Evolutionary conservation across 1,140 invertebrate species (phyloP).

Genomic region (Lepeophtheirus salmonis): DNA sequence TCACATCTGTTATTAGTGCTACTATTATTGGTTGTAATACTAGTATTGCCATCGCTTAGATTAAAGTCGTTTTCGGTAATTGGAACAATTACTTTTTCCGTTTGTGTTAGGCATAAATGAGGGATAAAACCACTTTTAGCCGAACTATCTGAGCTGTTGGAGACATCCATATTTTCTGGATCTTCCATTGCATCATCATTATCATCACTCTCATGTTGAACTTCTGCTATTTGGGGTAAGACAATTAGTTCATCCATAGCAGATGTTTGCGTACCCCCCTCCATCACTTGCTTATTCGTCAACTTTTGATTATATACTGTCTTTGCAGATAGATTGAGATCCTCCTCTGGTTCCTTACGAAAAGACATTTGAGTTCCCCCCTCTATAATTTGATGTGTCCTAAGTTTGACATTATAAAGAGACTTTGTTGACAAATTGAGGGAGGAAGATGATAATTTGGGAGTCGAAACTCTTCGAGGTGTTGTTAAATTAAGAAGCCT

Average conservation of each 20-base stretch:
- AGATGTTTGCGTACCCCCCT: not conserved
- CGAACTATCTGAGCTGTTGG: too few species aligned
- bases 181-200: not conserved
- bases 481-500: not conserved
- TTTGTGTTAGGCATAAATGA: too few species aligned
- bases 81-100: not conserved
- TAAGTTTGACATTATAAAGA: not conserved
- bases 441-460: not conserved
- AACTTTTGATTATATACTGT: not conserved
- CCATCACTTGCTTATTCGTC: not conserved
- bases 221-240: not conserved
- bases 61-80: too few species aligned
- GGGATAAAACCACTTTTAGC: too few species aligned
- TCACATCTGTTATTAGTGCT: too few species aligned
- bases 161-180: not conserved
- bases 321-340: not conserved
- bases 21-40: too few species aligned
- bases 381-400: not conserved
- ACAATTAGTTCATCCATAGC: not conserved
- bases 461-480: not conserved
- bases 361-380: not conserved
- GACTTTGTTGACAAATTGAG: not conserved
- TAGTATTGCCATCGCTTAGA: too few species aligned
- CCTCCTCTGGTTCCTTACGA: not conserved
- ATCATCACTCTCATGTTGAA: not conserved